phyloP scores from a whole-genome alignment of 1,140 invertebrate genomes.

The Yoshiicerus persimilis region DNA sequence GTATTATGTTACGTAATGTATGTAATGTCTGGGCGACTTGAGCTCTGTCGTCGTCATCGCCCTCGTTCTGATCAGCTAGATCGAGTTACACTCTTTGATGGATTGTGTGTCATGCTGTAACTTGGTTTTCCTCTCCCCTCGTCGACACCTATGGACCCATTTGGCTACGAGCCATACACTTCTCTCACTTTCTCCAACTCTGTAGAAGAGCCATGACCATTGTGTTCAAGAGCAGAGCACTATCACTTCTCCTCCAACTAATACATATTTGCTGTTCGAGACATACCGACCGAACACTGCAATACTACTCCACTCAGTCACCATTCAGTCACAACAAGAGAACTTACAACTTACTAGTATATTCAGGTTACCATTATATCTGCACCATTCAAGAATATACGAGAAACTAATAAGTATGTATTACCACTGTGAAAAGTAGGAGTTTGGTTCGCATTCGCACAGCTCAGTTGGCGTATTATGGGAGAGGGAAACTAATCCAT shows the following conservation, averaged over 20 bases:
- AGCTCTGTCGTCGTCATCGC: constrained; percentile 13
- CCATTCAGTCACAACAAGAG: not conserved
- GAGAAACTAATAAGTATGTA: not conserved
- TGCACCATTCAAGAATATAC: not conserved
- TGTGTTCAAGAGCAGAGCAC: not conserved
- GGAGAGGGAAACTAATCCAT: not conserved
- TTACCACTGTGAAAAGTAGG: not conserved
- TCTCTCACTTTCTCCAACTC: not conserved
- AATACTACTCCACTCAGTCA: not conserved
- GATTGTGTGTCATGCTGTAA: constrained; percentile 46
- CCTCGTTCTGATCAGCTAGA: constrained; percentile 27
- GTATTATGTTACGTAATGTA: not conserved
- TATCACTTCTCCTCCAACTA: not conserved
- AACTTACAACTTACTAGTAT: not conserved
- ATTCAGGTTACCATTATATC: not conserved
- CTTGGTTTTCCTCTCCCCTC: constrained; percentile 39
- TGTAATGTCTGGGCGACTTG: not conserved
- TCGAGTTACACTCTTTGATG: constrained; percentile 41
- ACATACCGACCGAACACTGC: not conserved
- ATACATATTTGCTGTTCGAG: not conserved
- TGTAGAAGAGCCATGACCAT: not conserved
- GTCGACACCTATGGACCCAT: constrained; percentile 44
- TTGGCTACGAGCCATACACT: constrained; percentile 41
- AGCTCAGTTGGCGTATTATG: too few relatives aligned
- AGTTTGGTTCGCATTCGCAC: too few relatives aligned